These are phyloP conservation scores for Trachelus stipa DNA, from an alignment of 2,888 invertebrate genomes.

Conservation along the genomic window DNA sequence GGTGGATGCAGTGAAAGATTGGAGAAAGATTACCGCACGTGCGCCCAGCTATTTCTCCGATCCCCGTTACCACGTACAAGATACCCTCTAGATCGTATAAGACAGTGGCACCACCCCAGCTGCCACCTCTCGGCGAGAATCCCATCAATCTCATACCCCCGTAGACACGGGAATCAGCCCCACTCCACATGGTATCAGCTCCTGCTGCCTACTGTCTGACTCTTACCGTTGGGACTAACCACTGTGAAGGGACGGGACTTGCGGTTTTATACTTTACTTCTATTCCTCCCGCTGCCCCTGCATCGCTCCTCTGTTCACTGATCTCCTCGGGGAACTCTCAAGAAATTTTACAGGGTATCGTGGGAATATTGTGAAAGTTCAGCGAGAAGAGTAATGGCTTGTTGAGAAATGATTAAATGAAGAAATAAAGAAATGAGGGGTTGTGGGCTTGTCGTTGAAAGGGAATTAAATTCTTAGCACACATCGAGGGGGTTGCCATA, in stretches of 20 bases:
- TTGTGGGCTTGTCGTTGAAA: neutral
- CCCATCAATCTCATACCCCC: neutral
- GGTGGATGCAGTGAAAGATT: conserved; percentile 47
- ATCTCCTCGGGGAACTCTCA: neutral
- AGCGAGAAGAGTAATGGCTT: neutral
- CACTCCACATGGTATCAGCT: neutral
- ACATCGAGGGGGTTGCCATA: neutral
- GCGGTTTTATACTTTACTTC: neutral
- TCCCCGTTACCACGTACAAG: neutral
- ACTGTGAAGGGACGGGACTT: neutral
- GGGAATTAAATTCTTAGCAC: neutral
- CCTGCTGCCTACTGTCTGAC: neutral
- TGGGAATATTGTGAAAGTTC: neutral
- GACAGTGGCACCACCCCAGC: neutral
- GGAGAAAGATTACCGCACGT: conserved; percentile 57
- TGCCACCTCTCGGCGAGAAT: neutral
- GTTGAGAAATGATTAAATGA: neutral
- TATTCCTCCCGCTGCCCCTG: neutral
- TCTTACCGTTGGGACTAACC: neutral
- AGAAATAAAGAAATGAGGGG: neutral
- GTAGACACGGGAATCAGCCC: neutral
- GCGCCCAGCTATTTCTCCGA: conserved; percentile 27
- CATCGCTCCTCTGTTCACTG: neutral
- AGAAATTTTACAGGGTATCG: neutral
- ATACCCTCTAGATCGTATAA: neutral